phyloP scores from a whole-genome alignment of 2,113 vertebrate genomes.

The Elgaria multicarinata region DNA sequence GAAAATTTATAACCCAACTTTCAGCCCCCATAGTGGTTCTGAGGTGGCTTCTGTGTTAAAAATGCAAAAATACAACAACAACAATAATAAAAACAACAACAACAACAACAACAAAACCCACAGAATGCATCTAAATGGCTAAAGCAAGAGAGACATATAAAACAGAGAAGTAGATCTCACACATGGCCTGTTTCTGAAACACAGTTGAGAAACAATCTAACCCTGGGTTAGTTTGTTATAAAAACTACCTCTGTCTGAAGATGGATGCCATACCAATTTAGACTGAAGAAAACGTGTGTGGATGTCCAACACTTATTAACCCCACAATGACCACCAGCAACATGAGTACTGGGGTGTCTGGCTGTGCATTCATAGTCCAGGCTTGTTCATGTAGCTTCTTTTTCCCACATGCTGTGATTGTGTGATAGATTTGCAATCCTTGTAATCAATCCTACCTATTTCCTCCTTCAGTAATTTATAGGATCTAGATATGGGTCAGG shows the following conservation, averaged over 20 bases:
- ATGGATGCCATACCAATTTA: neutral
- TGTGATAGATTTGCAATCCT: neutral
- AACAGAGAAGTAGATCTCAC: neutral
- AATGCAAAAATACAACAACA: too few species aligned
- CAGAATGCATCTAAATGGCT: too few species aligned
- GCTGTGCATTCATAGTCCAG: neutral
- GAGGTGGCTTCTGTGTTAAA: too few species aligned
- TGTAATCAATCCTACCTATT: neutral
- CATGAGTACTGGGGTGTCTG: neutral
- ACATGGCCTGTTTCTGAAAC: neutral
- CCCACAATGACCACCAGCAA: neutral
- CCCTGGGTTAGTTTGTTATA: neutral
- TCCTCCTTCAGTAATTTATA: neutral
- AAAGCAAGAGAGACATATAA: neutral
- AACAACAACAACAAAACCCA: too few species aligned
- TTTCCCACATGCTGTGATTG: neutral
- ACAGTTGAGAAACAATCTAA: neutral
- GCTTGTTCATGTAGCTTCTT: neutral
- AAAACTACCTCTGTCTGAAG: neutral
- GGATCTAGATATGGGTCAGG: neutral
- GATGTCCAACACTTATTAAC: too few species aligned
- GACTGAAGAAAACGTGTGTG: neutral
- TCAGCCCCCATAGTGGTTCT: too few species aligned
- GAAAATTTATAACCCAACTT: too few species aligned
- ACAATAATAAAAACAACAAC: too few species aligned